Percentiles rank a stretch among this genome's conserved stretches.
Conservation (phyloP, 2,113 vertebrate genomes). For the Mus musculus region GRCm39 chr13:69826001-69826500, state of each 20-base stretch:
- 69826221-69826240: neutral
- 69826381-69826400: neutral
- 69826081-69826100: neutral
- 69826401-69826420: neutral
- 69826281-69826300: neutral
- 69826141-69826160: neutral
- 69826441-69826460: neutral
- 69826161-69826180: neutral
- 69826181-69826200: neutral
- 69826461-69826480: neutral
- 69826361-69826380: neutral
- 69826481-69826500: neutral
- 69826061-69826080: neutral
- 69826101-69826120: neutral
- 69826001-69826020: neutral
- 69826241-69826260: neutral
- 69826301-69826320: neutral
- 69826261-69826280: neutral
- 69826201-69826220: neutral
- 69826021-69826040: neutral
- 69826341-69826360: neutral
- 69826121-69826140: neutral
- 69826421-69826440: neutral
- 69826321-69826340: no score
- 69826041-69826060: neutral